phyloP scores from a whole-genome alignment of 2,888 invertebrate species.

The Caenorhabditis sp. region DNA sequence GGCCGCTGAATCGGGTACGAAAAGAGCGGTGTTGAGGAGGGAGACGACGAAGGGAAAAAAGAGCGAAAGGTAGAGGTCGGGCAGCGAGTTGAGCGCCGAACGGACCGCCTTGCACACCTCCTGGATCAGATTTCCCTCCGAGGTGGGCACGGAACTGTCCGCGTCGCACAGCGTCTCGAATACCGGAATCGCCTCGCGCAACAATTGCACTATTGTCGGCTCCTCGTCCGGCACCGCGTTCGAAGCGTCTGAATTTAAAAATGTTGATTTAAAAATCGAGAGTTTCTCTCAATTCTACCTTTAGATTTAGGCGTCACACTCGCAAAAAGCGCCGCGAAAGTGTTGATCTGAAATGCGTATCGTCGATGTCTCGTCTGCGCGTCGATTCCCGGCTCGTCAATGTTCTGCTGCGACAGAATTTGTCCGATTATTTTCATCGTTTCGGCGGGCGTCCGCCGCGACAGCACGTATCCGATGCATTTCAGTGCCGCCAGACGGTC shows the following conservation, averaged over 20 bases:
- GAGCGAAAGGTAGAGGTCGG: constrained; percentile 16
- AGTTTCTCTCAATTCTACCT: too few relatives aligned
- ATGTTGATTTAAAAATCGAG: too few relatives aligned
- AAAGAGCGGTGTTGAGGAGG: constrained; percentile 54
- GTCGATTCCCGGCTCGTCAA: constrained; percentile 27
- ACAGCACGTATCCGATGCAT: constrained; percentile 66
- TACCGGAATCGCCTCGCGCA: constrained; percentile 59
- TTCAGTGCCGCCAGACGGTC: constrained; percentile 62
- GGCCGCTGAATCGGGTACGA: constrained; percentile 23
- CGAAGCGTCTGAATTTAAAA: neutral
- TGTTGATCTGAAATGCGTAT: constrained; percentile 61
- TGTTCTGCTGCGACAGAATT: constrained; percentile 25
- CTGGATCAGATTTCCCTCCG: constrained; percentile 13
- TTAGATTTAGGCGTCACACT: constrained; percentile 33
- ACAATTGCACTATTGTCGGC: constrained; percentile 49
- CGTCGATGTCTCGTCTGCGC: neutral
- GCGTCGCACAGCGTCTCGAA: constrained; percentile 45
- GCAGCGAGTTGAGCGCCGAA: constrained; percentile 29
- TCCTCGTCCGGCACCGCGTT: too few relatives aligned
- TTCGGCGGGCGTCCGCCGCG: constrained; percentile 36
- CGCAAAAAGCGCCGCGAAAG: constrained; percentile 56
- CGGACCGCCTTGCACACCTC: constrained; percentile 61
- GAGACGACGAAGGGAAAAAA: constrained; percentile 60
- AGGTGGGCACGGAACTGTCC: neutral
- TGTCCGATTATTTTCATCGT: constrained; percentile 55